Evolutionary conservation across 2,888 invertebrate genomes (phyloP).

Genomic region (Erebia palarica): DNA sequence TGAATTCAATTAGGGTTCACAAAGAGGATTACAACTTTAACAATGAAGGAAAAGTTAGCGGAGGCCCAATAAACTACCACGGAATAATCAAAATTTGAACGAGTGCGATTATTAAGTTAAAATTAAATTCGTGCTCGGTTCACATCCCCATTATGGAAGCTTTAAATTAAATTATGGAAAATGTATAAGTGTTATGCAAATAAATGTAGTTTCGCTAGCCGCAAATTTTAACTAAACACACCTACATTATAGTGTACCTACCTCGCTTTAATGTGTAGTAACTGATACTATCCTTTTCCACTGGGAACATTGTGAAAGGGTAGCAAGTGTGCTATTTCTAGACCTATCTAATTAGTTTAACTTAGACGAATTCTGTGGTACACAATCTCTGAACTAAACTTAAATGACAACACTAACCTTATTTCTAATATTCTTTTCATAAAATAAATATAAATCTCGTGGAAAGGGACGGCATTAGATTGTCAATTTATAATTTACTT

Average conservation of each 20-base stretch:
- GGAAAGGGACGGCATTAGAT: too few species aligned
- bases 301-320: too few species aligned
- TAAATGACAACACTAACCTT: too few species aligned
- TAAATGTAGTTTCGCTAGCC: conserved; percentile 8
- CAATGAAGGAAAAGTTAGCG: conserved; percentile 78
- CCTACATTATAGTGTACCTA: not conserved
- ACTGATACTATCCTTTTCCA: too few species aligned
- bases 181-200: not conserved
- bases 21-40: conserved; percentile 83
- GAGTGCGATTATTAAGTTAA: conserved; percentile 66
- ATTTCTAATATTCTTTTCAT: too few species aligned
- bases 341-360: too few species aligned
- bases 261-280: too few species aligned
- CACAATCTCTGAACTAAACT: too few species aligned
- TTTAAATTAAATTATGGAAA: conserved; percentile 11
- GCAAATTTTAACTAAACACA: not conserved
- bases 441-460: too few species aligned
- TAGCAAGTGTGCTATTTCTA: too few species aligned
- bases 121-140: conserved; percentile 64
- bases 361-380: too few species aligned
- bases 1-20: conserved; percentile 81
- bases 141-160: conserved; percentile 30
- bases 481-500: too few species aligned
- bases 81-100: conserved; percentile 78
- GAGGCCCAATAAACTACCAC: conserved; percentile 73